Base-by-base conservation (phyloP, 92 coral and sea anemone genomes). In the Virgularia gustaviana region DNA sequence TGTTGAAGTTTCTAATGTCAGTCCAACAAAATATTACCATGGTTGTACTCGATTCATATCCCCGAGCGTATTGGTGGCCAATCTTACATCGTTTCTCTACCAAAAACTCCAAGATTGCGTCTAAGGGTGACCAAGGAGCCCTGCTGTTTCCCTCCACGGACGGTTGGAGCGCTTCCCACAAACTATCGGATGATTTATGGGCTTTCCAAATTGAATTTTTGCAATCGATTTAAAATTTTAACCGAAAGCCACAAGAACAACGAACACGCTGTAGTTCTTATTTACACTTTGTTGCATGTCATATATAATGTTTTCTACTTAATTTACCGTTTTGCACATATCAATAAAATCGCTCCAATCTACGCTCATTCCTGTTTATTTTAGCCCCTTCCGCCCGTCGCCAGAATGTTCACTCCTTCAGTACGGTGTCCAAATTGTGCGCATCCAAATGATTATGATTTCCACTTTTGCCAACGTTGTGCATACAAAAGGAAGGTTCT, bases 11-110 rank as follows among this genome's bases (percentile, higher is more conserved):
- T 49, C 72, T 82, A 1, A 51, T 19, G 28, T 12, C 36, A 4
- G 27, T 35, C 9, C 34, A 58, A 11, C 29, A 22, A 8, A 24
- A 63, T 1, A 70, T 34, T 49, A 77, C 86, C 6, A 6, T 77
- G 8, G 79, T 82, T 12, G 83, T 72, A 13, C 37, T 74, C 27
- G 83, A 77, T 32, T 25, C 57, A 2, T 43, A 49, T 11, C 87
- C 79, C 6, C 41, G 83, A 18, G 47, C 43, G 22, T 83, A 45
- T 41, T 83, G 87, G 87, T 84, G 88, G 88, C 88, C 88, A 9
- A 58, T 83, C 1, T 23, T 83, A 15, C 53, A 57, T 28, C 35
- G 37, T 23, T 15, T 13, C 31, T 38, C 85, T 25, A 29, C 42
- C 2, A 65, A 57, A 27, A 49, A 56, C 27, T 32, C 42, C 38